Evolutionary conservation across 2,113 vertebrate genomes (phyloP), one percentile per base, ranked within the genome.

Genomic region (Ptilonorhynchus violaceus): DNA sequence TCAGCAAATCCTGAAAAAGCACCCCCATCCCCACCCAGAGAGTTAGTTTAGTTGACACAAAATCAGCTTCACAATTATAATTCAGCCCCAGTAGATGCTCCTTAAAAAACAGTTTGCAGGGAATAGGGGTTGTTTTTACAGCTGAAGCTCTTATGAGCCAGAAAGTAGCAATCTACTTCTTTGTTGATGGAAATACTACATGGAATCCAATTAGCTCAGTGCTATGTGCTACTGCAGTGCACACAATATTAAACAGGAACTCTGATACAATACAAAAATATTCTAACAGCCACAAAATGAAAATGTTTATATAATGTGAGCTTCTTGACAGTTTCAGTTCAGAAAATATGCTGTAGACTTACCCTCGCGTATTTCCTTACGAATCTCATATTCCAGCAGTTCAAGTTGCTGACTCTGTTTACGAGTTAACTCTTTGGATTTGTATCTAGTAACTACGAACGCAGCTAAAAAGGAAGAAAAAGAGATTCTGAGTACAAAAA

Each of bases 311-410:
- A 58, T 41, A 73, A 74, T 35, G 46, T 33, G 24, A 91, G 47
- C n/a, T 72, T 77, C 72, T 80, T 93, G 88, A 74, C 56, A 88
- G 60, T 63, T 94, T 81, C 64, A 83, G 60, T 66, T 75, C 62
- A 93, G 49, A 87, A 92, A 86, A 92, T 13, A 85, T 2, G n/a
- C 75, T 20, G 78, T 2, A 87, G 41, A 97, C 98, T 58, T 96
- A 99, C 99, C 99, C 63, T 99, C 99, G 4, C 99, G 98, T 77
- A 99, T 99, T 94, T 99, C 99, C 55, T 99, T 99, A 92, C 99
- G 98, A 82, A 99, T 98, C 69, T 99, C 98, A 5, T 98, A 98
- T 85, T 99, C 99, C 94, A 99, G 85, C 15, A 98, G 97, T 58
- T 99, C 99, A 64, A 99, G 97, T 15, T 97, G 96, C 68, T 97